phyloP scores from a whole-genome alignment of 1,140 invertebrate species.

The Drosophila paulistorum region DNA sequence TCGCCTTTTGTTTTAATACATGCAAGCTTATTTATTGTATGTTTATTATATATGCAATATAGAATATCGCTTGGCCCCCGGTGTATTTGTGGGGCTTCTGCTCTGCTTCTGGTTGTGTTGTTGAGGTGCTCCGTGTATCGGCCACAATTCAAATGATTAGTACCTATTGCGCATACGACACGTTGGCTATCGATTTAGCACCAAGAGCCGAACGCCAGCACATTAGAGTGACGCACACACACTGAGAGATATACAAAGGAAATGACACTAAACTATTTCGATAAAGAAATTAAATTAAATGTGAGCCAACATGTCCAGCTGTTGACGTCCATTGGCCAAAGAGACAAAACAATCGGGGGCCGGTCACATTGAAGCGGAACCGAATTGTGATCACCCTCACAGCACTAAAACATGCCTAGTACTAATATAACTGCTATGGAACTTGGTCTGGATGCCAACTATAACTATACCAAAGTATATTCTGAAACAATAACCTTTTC shows the following conservation, averaged over 20 bases:
- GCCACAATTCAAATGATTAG: slow-evolving; percentile 42
- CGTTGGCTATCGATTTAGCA: slow-evolving; percentile 58
- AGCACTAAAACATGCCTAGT: too few species aligned
- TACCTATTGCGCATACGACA: slow-evolving; percentile 66
- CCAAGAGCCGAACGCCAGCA: not conserved
- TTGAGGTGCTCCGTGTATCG: slow-evolving; percentile 57
- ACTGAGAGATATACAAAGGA: slow-evolving; percentile 37
- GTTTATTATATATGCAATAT: slow-evolving; percentile 74
- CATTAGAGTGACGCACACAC: slow-evolving; percentile 48
- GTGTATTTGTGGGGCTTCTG: slow-evolving; percentile 15
- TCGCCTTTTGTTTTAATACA: slow-evolving; percentile 29
- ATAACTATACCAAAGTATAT: too few species aligned
- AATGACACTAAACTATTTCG: slow-evolving; percentile 65
- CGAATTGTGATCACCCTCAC: not conserved
- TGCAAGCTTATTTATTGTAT: slow-evolving; percentile 57
- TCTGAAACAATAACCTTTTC: too few species aligned
- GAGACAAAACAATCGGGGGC: not conserved
- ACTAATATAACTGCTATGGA: too few species aligned
- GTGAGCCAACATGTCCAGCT: slow-evolving; percentile 64
- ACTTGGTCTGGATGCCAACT: too few species aligned
- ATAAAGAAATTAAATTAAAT: slow-evolving; percentile 55
- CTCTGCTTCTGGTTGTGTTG: not conserved
- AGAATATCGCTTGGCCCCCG: slow-evolving; percentile 41
- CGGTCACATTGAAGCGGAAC: not conserved
- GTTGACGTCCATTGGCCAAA: slow-evolving; percentile 66